These are phyloP conservation scores for Coelinius sp. DNA, from an alignment of 2,888 invertebrate species.

Conservation along the genomic window DNA sequence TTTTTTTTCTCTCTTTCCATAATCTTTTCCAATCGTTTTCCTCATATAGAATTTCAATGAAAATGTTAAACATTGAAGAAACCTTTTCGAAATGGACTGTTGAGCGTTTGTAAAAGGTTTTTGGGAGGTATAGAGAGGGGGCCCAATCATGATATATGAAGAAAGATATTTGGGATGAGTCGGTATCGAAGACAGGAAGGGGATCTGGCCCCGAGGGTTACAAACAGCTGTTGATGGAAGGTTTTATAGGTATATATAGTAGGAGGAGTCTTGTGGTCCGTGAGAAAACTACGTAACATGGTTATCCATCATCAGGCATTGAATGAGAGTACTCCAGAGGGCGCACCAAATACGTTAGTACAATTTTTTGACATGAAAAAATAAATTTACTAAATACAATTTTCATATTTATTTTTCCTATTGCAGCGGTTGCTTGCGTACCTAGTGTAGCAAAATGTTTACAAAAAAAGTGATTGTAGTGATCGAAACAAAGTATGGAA, in stretches of 20 bases:
- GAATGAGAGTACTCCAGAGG: constrained; percentile 14
- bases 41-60: background rate
- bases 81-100: too few relatives aligned
- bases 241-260: constrained; percentile 63
- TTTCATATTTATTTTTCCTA: background rate
- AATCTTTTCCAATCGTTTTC: background rate
- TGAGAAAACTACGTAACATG: constrained; percentile 64
- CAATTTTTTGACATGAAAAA: background rate
- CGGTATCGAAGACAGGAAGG: constrained; percentile 52
- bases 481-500: constrained; percentile 21
- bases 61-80: background rate
- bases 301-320: background rate
- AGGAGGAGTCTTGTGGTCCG: constrained; percentile 55
- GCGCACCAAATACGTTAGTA: background rate
- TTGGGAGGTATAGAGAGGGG: constrained; percentile 17
- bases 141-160: constrained; percentile 24
- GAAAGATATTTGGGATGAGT: constrained; percentile 51
- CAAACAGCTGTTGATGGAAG: constrained; percentile 66
- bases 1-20: constrained; percentile 13
- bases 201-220: constrained; percentile 64
- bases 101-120: background rate
- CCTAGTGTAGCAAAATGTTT: background rate
- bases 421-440: background rate
- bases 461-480: constrained; percentile 3
- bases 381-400: background rate